Evolutionary conservation across 1,140 invertebrate species (phyloP), one percentile per base, ranked within the genome.

Genomic region (Lanistes nyassanus): DNA sequence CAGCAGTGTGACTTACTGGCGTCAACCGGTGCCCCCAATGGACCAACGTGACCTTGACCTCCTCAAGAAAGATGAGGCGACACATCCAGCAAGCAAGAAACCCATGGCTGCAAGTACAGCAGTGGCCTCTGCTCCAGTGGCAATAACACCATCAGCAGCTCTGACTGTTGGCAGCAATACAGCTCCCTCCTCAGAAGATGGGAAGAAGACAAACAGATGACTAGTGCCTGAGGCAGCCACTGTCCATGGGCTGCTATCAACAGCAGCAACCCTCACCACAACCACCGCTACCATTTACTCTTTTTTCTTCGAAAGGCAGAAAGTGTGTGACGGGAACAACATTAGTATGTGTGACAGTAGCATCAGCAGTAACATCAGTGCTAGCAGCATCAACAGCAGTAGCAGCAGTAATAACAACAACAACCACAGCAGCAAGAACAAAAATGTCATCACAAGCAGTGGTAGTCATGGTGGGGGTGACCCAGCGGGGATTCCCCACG

Each of bases 1-100:
- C 90, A 96, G 94, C 69, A 93, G 94, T 80, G 97, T 97, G 84
- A 93, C 94, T 75, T 98, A 95, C 89, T 98, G 97, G 97, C 92
- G 96, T 71, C 93, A 96, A 75, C 96, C 96, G 13, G 92, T 98
- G 80, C 92, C 92, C 11, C 2, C 34, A 29, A 60, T 77, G 56
- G 68, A 76, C n/a, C 29, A 13, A 19, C 34, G n/a, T 29, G 70
- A 72, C 36, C 23, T 72, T 37, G 55, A 31, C 1, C 56, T n/a
- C 9, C 56, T 26, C 9, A 31, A 31, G 3, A 60, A n/a, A 60
- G 56, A n/a, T 11, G 56, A n/a, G 9, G 56, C 23, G 1, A 60
- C 56, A 60, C 23, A 60, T 19, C 0, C 56, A n/a, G 56, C 29
- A 3, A 23, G 56, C 9, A 60, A n/a, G 56, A n/a, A 26, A 60